Evolutionary conservation across 2,113 vertebrate species (phyloP).

Genomic region (Bos taurus): ARS-UCD2.0 NC_037332.1:41542001-41542500

Average conservation of each 20-base stretch:
- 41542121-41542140: not conserved
- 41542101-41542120: not conserved
- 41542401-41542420: not conserved
- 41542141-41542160: not conserved
- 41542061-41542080: not conserved
- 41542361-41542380: not conserved
- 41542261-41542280: not conserved
- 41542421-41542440: not conserved
- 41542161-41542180: not conserved
- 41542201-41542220: not conserved
- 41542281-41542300: not conserved
- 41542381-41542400: not conserved
- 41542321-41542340: not conserved
- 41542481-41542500: not conserved
- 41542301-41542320: not conserved
- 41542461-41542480: not conserved
- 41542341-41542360: not conserved
- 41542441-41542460: not conserved
- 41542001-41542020: not conserved
- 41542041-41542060: not conserved
- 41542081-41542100: not conserved
- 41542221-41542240: not conserved
- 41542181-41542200: not conserved
- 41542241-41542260: not conserved
- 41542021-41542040: not conserved